Evolutionary conservation across 2,113 vertebrate species (phyloP), one percentile per base, ranked within the genome.

Genomic region (Elephas maximus): DNA sequence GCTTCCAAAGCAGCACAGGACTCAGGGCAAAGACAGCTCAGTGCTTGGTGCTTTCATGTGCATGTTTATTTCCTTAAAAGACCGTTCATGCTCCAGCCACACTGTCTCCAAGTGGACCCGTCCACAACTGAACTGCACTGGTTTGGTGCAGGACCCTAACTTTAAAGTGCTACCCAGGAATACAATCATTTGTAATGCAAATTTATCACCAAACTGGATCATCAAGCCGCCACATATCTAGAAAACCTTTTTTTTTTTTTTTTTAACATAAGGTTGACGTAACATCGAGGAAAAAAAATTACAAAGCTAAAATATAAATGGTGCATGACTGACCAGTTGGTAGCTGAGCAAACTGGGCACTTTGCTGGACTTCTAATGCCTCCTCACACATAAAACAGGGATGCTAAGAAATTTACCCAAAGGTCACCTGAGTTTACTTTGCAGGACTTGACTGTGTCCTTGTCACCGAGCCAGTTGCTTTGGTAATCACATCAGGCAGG

Each of bases 31-130:
- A 78, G 82, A 91, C 53, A n/a, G 95, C 87, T 0, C 90, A 0
- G 80, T 44, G 65, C 86, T 94, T 96, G 95, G 97, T 97, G 69
- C 37, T 96, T 93, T 57, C 94, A 45, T 84, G 93, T 97, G 97
- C 96, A 82, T 17, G n/a, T 98, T 96, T 98, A 94, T 97, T 97
- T 93, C 65, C 67, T 51, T 26, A 87, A 44, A 96, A 97, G 65
- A 95, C 95, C 45, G 5, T 63, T 93, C 51, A 11, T 8, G 45
- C 67, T 69, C 83, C 81, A 92, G 92, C 93, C 95, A 45, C 94
- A 87, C 62, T 37, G 79, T 79, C 77, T 73, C 23, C 17, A 33
- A 88, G 88, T 87, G 96, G 94, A 87, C 91, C 94, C 95, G 93
- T 95, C 88, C 26, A 44, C 85, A 87, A 87, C 48, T 57, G 71